Evolutionary conservation across 2,113 vertebrate species (phyloP).

Genomic region (Onychostoma macrolepis): DNA sequence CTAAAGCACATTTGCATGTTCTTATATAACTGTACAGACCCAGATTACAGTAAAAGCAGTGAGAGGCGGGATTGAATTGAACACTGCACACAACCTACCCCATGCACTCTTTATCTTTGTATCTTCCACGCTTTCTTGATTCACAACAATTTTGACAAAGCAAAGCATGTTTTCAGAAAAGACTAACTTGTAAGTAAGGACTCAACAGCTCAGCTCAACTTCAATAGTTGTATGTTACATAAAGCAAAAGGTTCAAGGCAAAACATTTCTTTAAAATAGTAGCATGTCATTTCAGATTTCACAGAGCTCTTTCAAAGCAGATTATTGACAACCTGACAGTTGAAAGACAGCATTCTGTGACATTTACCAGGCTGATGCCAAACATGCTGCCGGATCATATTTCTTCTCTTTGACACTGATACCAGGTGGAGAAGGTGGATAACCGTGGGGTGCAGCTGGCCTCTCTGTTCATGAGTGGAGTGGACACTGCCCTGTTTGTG

Average conservation of each 20-base stretch:
- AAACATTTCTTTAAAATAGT: not conserved
- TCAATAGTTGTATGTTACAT: not conserved
- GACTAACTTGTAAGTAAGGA: not conserved
- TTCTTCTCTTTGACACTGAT: conserved; percentile 18
- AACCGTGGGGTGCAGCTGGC: conserved; percentile 89
- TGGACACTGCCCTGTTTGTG: conserved; percentile 89
- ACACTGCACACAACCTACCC: conserved; percentile 6
- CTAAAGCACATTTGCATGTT: not conserved
- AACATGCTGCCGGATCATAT: not conserved
- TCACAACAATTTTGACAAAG: not conserved
- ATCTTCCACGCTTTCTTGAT: conserved; percentile 1
- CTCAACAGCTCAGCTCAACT: not conserved
- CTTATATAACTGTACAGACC: conserved; percentile 14
- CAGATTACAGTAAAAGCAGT: conserved; percentile 20
- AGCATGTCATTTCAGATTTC: conserved; percentile 17
- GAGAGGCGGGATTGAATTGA: conserved; percentile 12
- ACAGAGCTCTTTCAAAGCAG: conserved; percentile 3
- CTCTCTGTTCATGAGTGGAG: conserved; percentile 90
- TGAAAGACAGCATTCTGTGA: not conserved
- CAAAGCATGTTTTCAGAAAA: not conserved
- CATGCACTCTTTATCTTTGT: conserved; percentile 6
- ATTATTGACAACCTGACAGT: conserved; percentile 5
- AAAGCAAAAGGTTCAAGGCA: not conserved
- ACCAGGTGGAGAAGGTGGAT: conserved; percentile 90
- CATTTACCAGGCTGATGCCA: conserved; percentile 9